Evolutionary conservation across 1,140 invertebrate species (phyloP).

Genomic region (Cherax quadricarinatus): DNA sequence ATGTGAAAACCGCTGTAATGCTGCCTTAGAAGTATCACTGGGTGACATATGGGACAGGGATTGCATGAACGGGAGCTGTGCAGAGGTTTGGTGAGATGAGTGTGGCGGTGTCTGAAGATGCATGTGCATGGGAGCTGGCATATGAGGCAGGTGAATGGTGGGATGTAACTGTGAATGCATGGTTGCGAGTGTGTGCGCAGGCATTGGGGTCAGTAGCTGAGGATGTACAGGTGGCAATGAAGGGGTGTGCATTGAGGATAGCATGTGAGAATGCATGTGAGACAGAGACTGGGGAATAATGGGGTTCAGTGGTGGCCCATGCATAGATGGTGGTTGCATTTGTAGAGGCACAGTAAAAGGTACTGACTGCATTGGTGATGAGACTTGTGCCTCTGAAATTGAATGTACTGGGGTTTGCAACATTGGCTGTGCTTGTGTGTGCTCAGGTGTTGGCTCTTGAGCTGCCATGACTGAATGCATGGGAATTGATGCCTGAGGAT

Average conservation of each 20-base stretch:
- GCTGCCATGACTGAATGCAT: not conserved
- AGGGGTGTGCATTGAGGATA: not conserved
- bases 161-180: constrained; percentile 11
- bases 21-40: not conserved
- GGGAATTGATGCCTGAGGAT: not conserved
- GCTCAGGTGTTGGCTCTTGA: not conserved
- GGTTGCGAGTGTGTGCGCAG: not conserved
- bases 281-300: not conserved
- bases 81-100: not conserved
- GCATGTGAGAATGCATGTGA: not conserved
- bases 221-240: not conserved
- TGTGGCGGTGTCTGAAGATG: constrained; percentile 1
- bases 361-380: not conserved
- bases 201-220: not conserved
- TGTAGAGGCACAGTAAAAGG: not conserved
- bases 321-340: not conserved
- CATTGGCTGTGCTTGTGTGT: not conserved
- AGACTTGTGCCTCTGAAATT: not conserved
- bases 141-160: constrained; percentile 10
- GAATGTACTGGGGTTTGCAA: not conserved
- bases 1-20: constrained; percentile 3
- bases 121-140: not conserved
- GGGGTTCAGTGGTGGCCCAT: not conserved
- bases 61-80: constrained; percentile 7
- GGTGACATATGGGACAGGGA: not conserved